Conservation (phyloP, 1,140 invertebrate species). For the Atta colombica region DNA sequence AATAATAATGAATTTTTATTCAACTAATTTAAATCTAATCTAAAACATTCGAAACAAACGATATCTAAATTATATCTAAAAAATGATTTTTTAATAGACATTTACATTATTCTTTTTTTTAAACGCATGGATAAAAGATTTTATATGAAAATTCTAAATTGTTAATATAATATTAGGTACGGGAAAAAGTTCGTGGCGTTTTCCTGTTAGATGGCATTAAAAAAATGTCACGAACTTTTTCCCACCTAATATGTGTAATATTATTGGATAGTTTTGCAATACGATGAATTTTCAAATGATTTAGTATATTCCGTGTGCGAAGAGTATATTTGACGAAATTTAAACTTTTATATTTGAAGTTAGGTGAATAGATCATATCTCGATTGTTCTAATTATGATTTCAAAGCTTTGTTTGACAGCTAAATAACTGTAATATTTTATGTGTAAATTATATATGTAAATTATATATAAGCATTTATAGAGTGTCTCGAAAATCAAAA, state of each 20-base stretch:
- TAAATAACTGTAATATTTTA: background rate
- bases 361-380: background rate
- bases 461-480: too few relatives aligned
- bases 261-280: constrained; percentile 1
- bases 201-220: too few relatives aligned
- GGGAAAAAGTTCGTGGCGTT: too few relatives aligned
- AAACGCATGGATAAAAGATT: background rate
- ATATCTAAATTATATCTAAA: background rate
- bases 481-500: too few relatives aligned
- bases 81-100: background rate
- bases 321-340: background rate
- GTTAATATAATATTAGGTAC: background rate
- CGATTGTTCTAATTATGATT: background rate
- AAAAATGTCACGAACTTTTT: too few relatives aligned
- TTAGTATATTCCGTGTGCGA: background rate
- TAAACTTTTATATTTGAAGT: background rate
- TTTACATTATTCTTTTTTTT: background rate
- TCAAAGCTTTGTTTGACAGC: background rate
- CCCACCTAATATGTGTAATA: background rate
- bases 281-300: background rate
- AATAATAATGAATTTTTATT: background rate
- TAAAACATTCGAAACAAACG: background rate
- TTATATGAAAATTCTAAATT: background rate
- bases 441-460: background rate
- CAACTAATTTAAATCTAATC: too few relatives aligned